These are phyloP conservation scores for Phoenicopterus ruber DNA, from an alignment of 2,113 vertebrate genomes.

Conservation along the genomic window DNA sequence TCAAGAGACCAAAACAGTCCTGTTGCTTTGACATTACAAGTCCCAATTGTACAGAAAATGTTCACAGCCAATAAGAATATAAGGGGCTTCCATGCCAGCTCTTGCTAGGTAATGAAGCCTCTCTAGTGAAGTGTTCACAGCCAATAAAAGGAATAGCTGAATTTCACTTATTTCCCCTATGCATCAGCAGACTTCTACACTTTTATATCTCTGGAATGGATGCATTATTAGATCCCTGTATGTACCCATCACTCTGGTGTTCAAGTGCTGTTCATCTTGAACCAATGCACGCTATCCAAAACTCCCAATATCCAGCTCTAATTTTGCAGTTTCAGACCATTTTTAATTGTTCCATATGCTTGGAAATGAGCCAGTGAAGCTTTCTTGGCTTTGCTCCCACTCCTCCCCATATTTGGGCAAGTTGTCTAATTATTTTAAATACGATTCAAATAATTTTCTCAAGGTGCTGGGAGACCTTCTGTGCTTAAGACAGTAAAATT, in stretches of 20 bases:
- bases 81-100: neutral
- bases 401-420: neutral
- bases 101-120: neutral
- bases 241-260: neutral
- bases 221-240: neutral
- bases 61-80: neutral
- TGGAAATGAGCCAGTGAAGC: conserved; percentile 3
- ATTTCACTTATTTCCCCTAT: conserved; percentile 14
- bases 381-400: conserved; percentile 24
- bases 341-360: conserved; percentile 47
- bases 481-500: neutral
- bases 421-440: neutral
- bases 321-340: conserved; percentile 1
- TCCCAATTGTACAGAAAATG: neutral
- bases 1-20: neutral
- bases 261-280: neutral
- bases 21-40: neutral
- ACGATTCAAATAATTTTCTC: neutral
- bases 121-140: neutral
- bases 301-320: neutral
- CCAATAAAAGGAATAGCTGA: conserved; percentile 4
- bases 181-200: neutral
- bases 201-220: neutral
- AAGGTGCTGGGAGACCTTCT: neutral
- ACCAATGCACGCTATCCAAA: neutral